Evolutionary conservation across 1,140 invertebrate genomes (phyloP).

Genomic region (Saccostrea glomerata): DNA sequence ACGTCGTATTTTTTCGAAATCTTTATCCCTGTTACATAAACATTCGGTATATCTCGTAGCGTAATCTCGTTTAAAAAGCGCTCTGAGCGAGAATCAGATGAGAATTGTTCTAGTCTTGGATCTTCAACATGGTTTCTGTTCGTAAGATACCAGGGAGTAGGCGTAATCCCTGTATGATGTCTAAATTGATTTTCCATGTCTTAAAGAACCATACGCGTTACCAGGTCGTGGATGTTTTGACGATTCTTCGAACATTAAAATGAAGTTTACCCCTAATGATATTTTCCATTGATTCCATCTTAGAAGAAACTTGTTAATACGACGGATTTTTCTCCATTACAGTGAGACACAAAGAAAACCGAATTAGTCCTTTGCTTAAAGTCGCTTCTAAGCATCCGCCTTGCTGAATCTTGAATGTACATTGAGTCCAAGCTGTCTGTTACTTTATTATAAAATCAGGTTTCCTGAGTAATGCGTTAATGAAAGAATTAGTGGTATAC

Average conservation of each 20-base stretch:
- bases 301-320: neutral
- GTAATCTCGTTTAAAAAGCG: too few species aligned
- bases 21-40: too few species aligned
- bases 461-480: too few species aligned
- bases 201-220: neutral
- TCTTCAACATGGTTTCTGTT: too few species aligned
- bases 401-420: neutral
- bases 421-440: too few species aligned
- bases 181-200: conserved; percentile 31
- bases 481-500: too few species aligned
- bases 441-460: too few species aligned
- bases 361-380: conserved; percentile 12
- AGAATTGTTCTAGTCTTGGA: too few species aligned
- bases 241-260: conserved; percentile 5
- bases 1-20: too few species aligned
- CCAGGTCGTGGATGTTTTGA: neutral
- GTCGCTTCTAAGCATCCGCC: neutral
- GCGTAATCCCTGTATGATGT: neutral
- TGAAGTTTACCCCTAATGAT: conserved; percentile 1
- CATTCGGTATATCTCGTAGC: too few species aligned
- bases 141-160: neutral
- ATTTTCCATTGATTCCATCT: neutral
- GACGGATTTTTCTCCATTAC: conserved; percentile 13
- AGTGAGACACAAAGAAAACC: neutral
- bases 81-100: too few species aligned